These are phyloP conservation scores for Zaprionus capensis DNA, from an alignment of 1,140 invertebrate species.

Conservation along the genomic window DNA sequence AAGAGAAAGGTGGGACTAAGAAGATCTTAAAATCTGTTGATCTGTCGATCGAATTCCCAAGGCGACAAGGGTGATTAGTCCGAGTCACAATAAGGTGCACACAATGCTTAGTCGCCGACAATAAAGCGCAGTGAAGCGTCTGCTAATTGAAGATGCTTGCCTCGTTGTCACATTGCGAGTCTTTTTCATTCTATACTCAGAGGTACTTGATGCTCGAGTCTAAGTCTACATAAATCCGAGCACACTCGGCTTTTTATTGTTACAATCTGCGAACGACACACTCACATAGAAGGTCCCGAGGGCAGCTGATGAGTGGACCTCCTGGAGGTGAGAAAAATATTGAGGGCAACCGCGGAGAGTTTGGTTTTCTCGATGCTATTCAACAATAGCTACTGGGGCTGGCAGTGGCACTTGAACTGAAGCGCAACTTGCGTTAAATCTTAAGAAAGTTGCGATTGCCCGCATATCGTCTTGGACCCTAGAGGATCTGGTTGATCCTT, in stretches of 20 bases:
- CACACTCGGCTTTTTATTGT: conserved; percentile 66
- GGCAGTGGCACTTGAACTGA: conserved; percentile 40
- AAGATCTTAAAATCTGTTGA: neutral
- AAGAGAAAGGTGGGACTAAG: neutral
- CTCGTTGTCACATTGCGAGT: conserved; percentile 43
- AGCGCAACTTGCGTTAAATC: conserved; percentile 83
- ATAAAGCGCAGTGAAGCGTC: conserved; percentile 64
- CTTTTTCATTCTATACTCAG: conserved; percentile 28
- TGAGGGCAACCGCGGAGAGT: conserved; percentile 48
- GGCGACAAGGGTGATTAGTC: conserved; percentile 44
- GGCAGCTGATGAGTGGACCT: conserved; percentile 67
- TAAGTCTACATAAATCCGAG: conserved; percentile 63
- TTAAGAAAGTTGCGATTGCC: conserved; percentile 83
- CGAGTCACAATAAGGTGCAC: conserved; percentile 47
- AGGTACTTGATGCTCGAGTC: conserved; percentile 76
- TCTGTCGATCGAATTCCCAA: conserved; percentile 31
- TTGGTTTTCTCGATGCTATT: conserved; percentile 26
- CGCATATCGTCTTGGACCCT: conserved; percentile 56
- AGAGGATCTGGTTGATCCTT: conserved; percentile 23
- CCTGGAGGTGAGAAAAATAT: conserved; percentile 83
- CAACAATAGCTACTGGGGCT: conserved; percentile 46
- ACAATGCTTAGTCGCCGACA: conserved; percentile 45
- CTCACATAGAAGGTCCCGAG: conserved; percentile 52
- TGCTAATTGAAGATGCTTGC: conserved; percentile 51
- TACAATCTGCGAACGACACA: conserved; percentile 57